phyloP scores from a whole-genome alignment of 2,797 vertebrate genomes.

The Pseudochromis fuscus region DNA sequence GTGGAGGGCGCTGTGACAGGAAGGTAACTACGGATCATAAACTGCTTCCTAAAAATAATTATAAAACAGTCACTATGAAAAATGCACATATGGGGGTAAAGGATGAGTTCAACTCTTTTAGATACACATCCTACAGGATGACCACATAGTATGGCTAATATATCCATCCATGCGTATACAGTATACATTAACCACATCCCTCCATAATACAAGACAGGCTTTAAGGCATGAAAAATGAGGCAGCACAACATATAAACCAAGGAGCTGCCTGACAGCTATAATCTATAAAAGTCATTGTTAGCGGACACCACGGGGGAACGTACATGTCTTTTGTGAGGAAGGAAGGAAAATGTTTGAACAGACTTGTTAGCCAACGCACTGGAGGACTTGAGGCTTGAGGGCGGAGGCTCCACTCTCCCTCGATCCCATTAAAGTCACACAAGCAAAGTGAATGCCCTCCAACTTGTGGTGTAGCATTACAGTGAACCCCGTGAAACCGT shows the following conservation, averaged over 20 bases:
- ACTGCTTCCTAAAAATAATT: background rate
- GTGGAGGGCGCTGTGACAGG: background rate
- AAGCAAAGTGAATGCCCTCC: slow-evolving; percentile 73
- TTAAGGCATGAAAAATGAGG: slow-evolving; percentile 36
- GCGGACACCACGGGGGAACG: slow-evolving; percentile 46
- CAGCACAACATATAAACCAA: slow-evolving; percentile 22
- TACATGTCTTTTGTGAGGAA: slow-evolving; percentile 44
- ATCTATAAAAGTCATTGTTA: slow-evolving; percentile 73
- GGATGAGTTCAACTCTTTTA: background rate
- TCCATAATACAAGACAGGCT: slow-evolving; percentile 1
- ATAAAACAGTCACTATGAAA: background rate
- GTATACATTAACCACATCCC: slow-evolving; percentile 19
- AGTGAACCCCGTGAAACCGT: slow-evolving; percentile 72
- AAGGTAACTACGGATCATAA: background rate
- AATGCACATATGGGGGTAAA: background rate
- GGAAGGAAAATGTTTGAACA: slow-evolving; percentile 69
- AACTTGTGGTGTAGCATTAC: slow-evolving; percentile 81
- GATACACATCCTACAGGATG: background rate
- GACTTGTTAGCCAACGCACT: slow-evolving; percentile 62
- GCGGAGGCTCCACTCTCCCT: slow-evolving; percentile 58
- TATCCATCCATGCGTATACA: background rate
- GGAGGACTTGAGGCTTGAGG: slow-evolving; percentile 40
- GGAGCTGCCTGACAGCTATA: slow-evolving; percentile 37
- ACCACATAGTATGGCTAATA: background rate
- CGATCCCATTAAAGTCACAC: slow-evolving; percentile 79